phyloP scores from a whole-genome alignment of 53 echinoderm and acorn worm genomes.

The Temnopleurus reevesii region DNA sequence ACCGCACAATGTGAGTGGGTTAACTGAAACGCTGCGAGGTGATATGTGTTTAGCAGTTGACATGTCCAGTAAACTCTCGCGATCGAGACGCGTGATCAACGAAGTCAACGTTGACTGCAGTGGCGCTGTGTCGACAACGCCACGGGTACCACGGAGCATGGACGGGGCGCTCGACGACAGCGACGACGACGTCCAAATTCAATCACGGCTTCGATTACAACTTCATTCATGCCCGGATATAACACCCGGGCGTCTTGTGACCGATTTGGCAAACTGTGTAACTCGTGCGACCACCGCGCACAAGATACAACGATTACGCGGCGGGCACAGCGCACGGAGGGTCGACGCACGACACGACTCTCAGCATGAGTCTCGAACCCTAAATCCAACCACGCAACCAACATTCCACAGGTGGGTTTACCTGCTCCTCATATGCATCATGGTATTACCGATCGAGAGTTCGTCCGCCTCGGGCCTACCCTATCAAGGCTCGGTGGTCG shows the following conservation, averaged over 20 bases:
- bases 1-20: no score
- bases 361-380: background rate
- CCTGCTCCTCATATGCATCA: slow-evolving; percentile 44
- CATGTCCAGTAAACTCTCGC: background rate
- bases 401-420: slow-evolving; percentile 55
- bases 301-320: background rate
- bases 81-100: background rate
- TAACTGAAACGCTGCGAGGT: background rate
- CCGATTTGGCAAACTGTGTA: background rate
- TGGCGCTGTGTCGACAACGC: background rate
- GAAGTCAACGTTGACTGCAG: background rate
- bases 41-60: background rate
- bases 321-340: background rate
- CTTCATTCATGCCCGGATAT: background rate
- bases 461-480: background rate
- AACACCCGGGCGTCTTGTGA: background rate
- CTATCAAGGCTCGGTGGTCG: background rate
- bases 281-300: background rate
- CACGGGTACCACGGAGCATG: background rate
- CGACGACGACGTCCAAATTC: background rate
- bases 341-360: background rate
- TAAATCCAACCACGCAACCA: background rate
- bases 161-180: background rate
- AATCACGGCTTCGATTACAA: background rate
- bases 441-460: slow-evolving; percentile 15